Conservation (phyloP, 2,113 vertebrate species). For the Apus apus region DNA sequence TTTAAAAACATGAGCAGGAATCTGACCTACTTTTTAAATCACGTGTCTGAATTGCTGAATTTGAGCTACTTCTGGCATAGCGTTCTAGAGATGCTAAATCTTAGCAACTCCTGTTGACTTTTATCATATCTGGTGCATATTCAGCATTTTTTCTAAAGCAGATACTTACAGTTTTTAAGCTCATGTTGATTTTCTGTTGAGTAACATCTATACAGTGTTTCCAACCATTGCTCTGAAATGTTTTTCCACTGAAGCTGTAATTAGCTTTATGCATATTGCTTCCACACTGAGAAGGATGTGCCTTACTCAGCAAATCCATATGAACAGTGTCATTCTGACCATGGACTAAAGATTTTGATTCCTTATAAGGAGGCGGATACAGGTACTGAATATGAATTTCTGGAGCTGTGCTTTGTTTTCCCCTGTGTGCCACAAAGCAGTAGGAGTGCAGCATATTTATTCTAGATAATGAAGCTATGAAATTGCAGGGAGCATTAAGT, state of each 20-base stretch:
- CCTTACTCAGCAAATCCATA: neutral
- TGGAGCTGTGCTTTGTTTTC: conserved; percentile 17
- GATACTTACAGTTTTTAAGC: neutral
- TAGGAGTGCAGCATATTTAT: conserved; percentile 23
- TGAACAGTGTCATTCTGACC: neutral
- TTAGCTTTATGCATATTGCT: neutral
- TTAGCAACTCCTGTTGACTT: neutral
- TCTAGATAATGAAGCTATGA: conserved; percentile 22
- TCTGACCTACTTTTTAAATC: conserved; percentile 12
- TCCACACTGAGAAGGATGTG: neutral
- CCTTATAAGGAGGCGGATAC: neutral
- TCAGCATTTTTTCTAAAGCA: neutral
- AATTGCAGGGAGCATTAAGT: conserved; percentile 29
- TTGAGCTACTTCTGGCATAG: neutral
- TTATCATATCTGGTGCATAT: neutral
- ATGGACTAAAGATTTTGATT: neutral
- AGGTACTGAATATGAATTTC: conserved; percentile 1
- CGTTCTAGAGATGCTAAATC: neutral
- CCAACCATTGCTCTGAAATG: neutral
- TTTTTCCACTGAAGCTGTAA: neutral
- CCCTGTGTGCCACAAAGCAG: neutral
- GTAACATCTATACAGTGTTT: neutral
- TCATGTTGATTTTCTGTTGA: neutral
- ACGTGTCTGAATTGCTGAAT: neutral
- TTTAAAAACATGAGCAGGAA: neutral